Percentiles rank a stretch among this genome's conserved stretches.
Evolutionary conservation across 2,888 invertebrate species (phyloP).

Genomic region (Rhabditophanes sp.): DNA sequence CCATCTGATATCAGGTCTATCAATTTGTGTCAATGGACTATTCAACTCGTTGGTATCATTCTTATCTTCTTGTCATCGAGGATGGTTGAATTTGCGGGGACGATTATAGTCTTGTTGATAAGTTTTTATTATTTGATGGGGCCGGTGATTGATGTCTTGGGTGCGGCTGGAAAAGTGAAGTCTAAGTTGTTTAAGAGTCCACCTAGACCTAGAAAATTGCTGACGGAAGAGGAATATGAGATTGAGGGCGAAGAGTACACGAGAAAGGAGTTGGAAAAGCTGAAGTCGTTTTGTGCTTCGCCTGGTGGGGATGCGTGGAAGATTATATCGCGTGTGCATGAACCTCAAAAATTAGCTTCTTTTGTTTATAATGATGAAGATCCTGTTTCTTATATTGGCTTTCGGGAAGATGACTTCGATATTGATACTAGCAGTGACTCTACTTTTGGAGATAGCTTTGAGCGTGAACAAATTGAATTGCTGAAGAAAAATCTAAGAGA

Average conservation of each 20-base stretch:
- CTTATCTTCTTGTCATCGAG: conserved; percentile 7
- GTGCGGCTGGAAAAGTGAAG: neutral
- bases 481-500: too few species aligned
- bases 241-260: conserved; percentile 9
- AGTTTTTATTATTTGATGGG: conserved; percentile 2
- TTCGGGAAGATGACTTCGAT: too few species aligned
- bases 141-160: neutral
- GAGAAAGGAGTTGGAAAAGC: conserved; percentile 6
- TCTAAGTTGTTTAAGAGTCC: conserved; percentile 7
- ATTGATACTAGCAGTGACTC: too few species aligned
- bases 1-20: conserved; percentile 8
- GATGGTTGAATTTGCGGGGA: conserved; percentile 1
- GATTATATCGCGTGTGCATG: too few species aligned
- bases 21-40: conserved; percentile 7
- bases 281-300: too few species aligned
- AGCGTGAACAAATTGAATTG: too few species aligned
- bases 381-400: too few species aligned
- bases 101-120: conserved; percentile 1
- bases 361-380: conserved; percentile 2
- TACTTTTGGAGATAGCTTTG: too few species aligned
- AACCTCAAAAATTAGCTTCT: too few species aligned
- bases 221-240: conserved; percentile 8
- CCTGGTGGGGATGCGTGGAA: too few species aligned
- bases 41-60: conserved; percentile 7
- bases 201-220: conserved; percentile 5